Base-by-base conservation (phyloP, 2,113 vertebrate genomes). In the Campylomormyrus numenius region DNA sequence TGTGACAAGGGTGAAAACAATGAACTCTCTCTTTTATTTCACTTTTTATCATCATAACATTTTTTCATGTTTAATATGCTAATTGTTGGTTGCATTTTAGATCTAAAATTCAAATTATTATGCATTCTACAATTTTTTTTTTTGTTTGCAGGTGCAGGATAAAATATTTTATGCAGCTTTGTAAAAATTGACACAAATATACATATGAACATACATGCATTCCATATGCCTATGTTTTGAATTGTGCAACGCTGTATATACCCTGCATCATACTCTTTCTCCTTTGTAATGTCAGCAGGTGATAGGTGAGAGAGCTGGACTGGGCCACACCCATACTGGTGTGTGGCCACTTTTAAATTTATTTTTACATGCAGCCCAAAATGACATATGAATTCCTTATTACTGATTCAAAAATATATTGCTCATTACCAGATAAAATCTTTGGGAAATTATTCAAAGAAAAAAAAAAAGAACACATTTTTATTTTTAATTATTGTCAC, bases 321-420 rank as follows among this genome's bases (percentile, higher is more conserved):
- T 46, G 87, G 87, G 62, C 90, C 91, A 80, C 91, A 83, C 91
- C 46, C 50, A 56, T 85, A 24, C 52, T 89, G 88, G 9, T 89
- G 74, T 39, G 80, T 62, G 50, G 39, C 89, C 48, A 84, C 74
- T 85, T 62, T 53, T 58, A 87, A 74, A 91, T 88, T 70, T 58
- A 58, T 88, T 88, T 88, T 89, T 90, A 87, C 88, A 89, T 89
- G 84, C 46, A 84, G n/a, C 50, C 66, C 24, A 3, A 66, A 49
- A 86, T 31, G 90, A 88, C 87, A 88, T 45, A 70, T 87, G 35
- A 48, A 35, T 53, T 19, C 42, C 74, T 53, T 13, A 80, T 42
- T 15, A 35, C 49, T n/a, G 46, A 50, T 48, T 49, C 46, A 86
- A 13, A 45, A 31, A 86, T 27, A 86, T 48, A 48, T 15, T 15